Evolutionary conservation across 2,113 vertebrate species (phyloP), one percentile per base, ranked within the genome.

Genomic region (Eudorcas thomsonii): DNA sequence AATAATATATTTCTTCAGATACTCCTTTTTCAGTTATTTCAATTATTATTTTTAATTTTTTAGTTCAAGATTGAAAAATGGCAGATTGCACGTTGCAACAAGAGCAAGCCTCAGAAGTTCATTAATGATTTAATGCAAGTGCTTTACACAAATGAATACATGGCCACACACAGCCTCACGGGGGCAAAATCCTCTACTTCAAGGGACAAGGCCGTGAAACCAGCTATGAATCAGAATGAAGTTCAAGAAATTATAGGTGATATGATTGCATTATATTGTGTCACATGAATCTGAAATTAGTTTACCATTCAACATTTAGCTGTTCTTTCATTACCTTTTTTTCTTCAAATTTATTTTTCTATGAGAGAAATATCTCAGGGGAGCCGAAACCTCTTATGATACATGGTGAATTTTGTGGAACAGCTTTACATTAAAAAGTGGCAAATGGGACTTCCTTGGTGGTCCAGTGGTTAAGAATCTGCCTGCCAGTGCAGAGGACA

Each of bases 41-140:
- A 39, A 23, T 81, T 62, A 25, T 96, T 60, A 12, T 60, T 97
- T 98, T 97, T 96, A 98, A n/a, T 98, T 97, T 99, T 99, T 97
- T 97, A 99, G 99, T 99, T 99, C 98, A 99, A 99, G 98, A 99
- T 99, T 15, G 98, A 99, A 98, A 99, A 98, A 96, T 99, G 99
- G 99, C 99, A 99, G 98, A 99, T 99, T 86, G 98, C 98, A 91
- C 98, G 98, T 90, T 99, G 99, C 95, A 99, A 99, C 98, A 99
- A 99, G 97, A 99, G 98, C 98, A 99, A 99, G 96, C 98, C 98
- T 98, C 99, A 99, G 30, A 99, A 99, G 96, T 99, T 99, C 97
- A 98, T 99, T 98, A 99, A 99, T 86, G 98, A 99, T 81, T 98
- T 99, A 98, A 99, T 99, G 99, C 99, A 99, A 98, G 98, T 98